Conservation (phyloP, 2,888 invertebrate genomes). For the Spisula subtruncata region DNA sequence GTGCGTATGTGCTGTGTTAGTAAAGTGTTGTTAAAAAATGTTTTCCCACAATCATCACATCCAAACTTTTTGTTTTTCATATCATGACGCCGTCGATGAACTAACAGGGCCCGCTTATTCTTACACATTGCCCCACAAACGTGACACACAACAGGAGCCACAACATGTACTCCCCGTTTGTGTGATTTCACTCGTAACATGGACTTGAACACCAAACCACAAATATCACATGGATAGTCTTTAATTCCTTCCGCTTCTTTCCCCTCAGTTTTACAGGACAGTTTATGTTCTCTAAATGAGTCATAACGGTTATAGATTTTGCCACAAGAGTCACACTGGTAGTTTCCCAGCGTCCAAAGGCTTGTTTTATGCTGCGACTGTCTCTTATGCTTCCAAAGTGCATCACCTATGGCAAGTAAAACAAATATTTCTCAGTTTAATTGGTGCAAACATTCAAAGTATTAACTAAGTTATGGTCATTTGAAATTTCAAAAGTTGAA, state of each 20-base stretch:
- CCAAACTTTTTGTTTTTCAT: conserved; percentile 44
- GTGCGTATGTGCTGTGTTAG: conserved; percentile 37
- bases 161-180: conserved; percentile 43
- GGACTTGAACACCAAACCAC: conserved; percentile 41
- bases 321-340: conserved; percentile 46
- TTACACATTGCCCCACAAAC: conserved; percentile 49
- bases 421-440: no score
- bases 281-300: conserved; percentile 41
- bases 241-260: conserved; percentile 2
- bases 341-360: conserved; percentile 38
- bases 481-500: no score
- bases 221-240: conserved; percentile 34
- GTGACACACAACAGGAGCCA: conserved; percentile 35
- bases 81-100: conserved; percentile 40
- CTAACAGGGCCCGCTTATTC: conserved; percentile 38
- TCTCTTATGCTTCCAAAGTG: conserved; percentile 33
- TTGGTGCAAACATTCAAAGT: no score
- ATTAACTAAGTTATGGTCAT: no score
- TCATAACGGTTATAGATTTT: conserved; percentile 45
- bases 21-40: conserved; percentile 42
- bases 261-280: conserved; percentile 36
- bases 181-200: conserved; percentile 35
- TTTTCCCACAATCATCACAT: conserved; percentile 45
- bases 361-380: conserved; percentile 40
- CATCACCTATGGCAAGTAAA: conserved; percentile 23